phyloP scores from a whole-genome alignment of 2,113 vertebrate genomes.

The Scomber colias region DNA sequence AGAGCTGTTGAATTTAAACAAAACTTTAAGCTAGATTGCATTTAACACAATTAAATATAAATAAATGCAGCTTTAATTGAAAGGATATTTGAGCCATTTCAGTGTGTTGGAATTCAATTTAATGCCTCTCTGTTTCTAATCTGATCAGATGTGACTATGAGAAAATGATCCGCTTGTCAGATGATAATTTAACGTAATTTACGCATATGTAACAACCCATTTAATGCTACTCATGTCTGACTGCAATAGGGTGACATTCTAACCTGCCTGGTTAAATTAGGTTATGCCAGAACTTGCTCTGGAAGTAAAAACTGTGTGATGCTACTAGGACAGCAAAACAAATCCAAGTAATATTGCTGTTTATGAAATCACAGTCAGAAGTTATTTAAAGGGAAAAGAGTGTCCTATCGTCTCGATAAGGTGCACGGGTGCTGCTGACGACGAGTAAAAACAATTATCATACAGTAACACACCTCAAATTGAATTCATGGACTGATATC shows the following conservation, averaged over 20 bases:
- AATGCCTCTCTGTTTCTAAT: too few relatives aligned
- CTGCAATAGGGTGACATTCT: not conserved
- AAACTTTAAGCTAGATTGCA: too few relatives aligned
- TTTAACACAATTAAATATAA: too few relatives aligned
- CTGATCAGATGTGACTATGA: too few relatives aligned
- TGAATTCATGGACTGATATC: slow-evolving; percentile 48
- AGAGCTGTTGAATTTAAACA: too few relatives aligned
- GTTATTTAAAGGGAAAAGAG: not conserved
- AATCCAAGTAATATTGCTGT: not conserved
- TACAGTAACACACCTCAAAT: slow-evolving; percentile 37
- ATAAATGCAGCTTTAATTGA: too few relatives aligned
- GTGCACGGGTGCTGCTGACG: not conserved
- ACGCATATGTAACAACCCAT: too few relatives aligned
- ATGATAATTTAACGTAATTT: too few relatives aligned
- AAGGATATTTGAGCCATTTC: too few relatives aligned
- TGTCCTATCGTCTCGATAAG: not conserved
- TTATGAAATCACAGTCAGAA: not conserved
- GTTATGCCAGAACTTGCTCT: not conserved
- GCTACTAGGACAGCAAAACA: not conserved
- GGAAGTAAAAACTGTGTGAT: not conserved
- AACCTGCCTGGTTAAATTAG: not conserved
- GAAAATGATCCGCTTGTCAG: too few relatives aligned
- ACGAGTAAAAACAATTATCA: not conserved
- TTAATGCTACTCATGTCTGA: too few relatives aligned
- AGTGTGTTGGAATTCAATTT: too few relatives aligned